Percentiles rank a stretch among this genome's conserved stretches.
Conservation (phyloP, 1,140 invertebrate species). For the Marisa cornuarietis region DNA sequence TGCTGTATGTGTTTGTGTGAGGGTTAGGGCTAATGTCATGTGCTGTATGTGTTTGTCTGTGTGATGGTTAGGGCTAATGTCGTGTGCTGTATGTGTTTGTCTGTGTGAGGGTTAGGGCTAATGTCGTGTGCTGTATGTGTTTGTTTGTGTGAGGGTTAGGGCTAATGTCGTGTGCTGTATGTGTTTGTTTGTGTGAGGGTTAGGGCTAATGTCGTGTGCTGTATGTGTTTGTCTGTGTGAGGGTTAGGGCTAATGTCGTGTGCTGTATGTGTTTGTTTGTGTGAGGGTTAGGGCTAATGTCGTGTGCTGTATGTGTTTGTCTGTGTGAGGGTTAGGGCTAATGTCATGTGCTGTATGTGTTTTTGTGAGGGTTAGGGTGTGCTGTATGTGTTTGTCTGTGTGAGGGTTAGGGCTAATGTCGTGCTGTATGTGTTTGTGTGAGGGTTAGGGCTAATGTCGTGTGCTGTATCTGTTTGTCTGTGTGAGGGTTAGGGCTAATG, state of each 20-base stretch:
- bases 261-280: background rate
- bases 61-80: too few species aligned
- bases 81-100: too few species aligned
- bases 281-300: background rate
- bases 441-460: background rate
- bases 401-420: background rate
- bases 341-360: background rate
- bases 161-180: too few species aligned
- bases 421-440: background rate
- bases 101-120: too few species aligned
- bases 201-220: too few species aligned
- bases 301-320: background rate
- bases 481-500: background rate
- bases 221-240: too few species aligned
- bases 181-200: too few species aligned
- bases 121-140: too few species aligned
- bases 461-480: background rate
- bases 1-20: too few species aligned
- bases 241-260: too few species aligned
- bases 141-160: too few species aligned
- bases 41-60: constrained; percentile 2
- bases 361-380: background rate
- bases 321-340: background rate
- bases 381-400: background rate
- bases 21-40: too few species aligned